A percentile compares a stretch with the other conserved stretches of the same genome.
These are phyloP conservation scores for Triplophysa yarkandensis DNA, from an alignment of 2,797 vertebrate genomes.

Conservation along the genomic window DNA sequence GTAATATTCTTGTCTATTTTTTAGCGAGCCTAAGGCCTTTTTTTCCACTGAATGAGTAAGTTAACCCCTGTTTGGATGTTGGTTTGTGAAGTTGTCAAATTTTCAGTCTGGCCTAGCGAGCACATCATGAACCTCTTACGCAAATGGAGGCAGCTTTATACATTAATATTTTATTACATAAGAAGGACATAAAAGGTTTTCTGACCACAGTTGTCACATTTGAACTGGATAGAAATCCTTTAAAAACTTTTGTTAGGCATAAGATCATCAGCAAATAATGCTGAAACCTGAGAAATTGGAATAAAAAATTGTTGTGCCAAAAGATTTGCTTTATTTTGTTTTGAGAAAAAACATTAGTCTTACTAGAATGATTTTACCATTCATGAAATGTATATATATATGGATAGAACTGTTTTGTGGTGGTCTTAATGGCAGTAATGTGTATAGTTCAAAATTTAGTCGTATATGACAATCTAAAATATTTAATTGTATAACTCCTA, in stretches of 20 bases:
- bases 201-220: conserved; percentile 59
- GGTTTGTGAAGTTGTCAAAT: conserved; percentile 67
- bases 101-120: conserved; percentile 55
- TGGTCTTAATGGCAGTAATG: too few relatives aligned
- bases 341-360: too few relatives aligned
- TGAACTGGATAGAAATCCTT: conserved; percentile 24
- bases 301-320: conserved; percentile 41
- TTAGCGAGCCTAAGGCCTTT: too few relatives aligned
- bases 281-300: conserved; percentile 62
- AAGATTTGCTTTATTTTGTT: background rate
- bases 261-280: conserved; percentile 48
- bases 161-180: conserved; percentile 67
- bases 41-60: conserved; percentile 54
- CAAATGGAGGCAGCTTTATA: conserved; percentile 59
- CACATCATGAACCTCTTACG: conserved; percentile 56
- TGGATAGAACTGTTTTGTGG: too few relatives aligned
- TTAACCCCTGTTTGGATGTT: conserved; percentile 38
- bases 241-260: conserved; percentile 33
- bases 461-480: too few relatives aligned
- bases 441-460: too few relatives aligned
- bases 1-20: too few relatives aligned
- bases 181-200: conserved; percentile 59
- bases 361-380: too few relatives aligned
- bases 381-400: background rate
- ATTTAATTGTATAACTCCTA: too few relatives aligned